Evolutionary conservation across 2,113 vertebrate species (phyloP).

Genomic region (Vanacampus margaritifer): DNA sequence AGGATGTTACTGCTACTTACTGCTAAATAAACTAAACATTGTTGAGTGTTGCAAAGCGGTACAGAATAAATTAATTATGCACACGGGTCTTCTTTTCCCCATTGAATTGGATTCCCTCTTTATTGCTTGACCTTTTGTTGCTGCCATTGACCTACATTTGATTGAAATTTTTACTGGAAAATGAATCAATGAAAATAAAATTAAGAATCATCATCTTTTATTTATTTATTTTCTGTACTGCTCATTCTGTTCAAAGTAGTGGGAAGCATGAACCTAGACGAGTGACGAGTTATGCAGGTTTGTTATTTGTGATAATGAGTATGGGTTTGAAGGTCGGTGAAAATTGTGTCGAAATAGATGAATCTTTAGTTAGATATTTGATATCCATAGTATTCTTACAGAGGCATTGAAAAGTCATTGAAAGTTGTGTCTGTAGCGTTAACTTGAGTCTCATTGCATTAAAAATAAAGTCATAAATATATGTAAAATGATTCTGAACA

Average conservation of each 20-base stretch:
- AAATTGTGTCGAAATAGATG: too few species aligned
- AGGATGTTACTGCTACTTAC: constrained; percentile 43
- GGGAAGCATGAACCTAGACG: too few species aligned
- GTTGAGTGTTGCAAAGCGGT: constrained; percentile 29
- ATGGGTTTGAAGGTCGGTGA: too few species aligned
- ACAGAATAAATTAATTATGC: constrained; percentile 46
- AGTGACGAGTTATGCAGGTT: too few species aligned
- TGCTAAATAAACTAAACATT: constrained; percentile 51
- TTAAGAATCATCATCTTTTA: too few species aligned
- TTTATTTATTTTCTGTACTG: too few species aligned
- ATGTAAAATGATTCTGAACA: not conserved
- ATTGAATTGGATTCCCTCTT: constrained; percentile 45
- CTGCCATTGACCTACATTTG: constrained; percentile 60
- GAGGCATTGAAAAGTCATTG: not conserved
- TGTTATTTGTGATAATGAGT: too few species aligned
- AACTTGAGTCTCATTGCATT: not conserved
- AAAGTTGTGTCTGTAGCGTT: not conserved
- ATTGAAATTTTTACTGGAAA: constrained; percentile 63
- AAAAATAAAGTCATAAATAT: not conserved
- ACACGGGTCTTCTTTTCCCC: constrained; percentile 34
- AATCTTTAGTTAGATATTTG: too few species aligned
- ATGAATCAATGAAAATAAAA: constrained; percentile 37
- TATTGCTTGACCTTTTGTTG: constrained; percentile 66
- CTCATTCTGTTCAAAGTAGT: too few species aligned
- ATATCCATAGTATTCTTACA: too few species aligned